phyloP scores from a whole-genome alignment of 2,888 invertebrate genomes.

The Entomobrya multifasciata region DNA sequence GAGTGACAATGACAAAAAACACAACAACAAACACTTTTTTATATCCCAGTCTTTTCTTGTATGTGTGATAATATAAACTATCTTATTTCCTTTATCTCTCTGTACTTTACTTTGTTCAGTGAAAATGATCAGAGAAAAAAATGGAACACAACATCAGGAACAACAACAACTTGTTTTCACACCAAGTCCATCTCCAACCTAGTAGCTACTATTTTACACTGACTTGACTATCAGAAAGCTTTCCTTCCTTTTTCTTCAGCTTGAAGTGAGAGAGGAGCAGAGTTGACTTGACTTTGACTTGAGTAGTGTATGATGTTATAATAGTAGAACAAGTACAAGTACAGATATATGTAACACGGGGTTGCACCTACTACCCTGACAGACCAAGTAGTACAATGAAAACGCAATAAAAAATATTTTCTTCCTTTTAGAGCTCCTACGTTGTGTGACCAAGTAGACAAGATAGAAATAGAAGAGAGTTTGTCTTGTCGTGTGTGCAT shows the following conservation, averaged over 20 bases:
- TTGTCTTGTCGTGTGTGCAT: constrained; percentile 6
- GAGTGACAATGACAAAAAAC: constrained; percentile 1
- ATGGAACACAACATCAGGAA: constrained; percentile 53
- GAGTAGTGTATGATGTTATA: background rate
- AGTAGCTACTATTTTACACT: constrained; percentile 57
- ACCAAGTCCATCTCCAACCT: constrained; percentile 36
- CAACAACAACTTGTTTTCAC: constrained; percentile 43
- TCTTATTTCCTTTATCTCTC: background rate
- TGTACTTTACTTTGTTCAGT: constrained; percentile 4
- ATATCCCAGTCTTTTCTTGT: constrained; percentile 13
- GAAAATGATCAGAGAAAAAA: constrained; percentile 21
- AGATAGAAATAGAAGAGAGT: constrained; percentile 32
- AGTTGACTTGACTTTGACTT: no score
- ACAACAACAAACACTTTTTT: constrained; percentile 31
- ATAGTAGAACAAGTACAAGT: background rate
- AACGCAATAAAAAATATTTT: constrained; percentile 53
- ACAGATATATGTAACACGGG: background rate
- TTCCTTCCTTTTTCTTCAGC: background rate
- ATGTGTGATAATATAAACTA: background rate
- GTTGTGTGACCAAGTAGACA: background rate
- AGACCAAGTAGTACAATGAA: constrained; percentile 30
- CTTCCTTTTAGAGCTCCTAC: background rate
- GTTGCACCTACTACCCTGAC: background rate
- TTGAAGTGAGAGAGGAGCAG: background rate
- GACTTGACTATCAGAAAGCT: constrained; percentile 13